Evolutionary conservation across 2,113 vertebrate species (phyloP).

Genomic region (Tamias sibiricus): DNA sequence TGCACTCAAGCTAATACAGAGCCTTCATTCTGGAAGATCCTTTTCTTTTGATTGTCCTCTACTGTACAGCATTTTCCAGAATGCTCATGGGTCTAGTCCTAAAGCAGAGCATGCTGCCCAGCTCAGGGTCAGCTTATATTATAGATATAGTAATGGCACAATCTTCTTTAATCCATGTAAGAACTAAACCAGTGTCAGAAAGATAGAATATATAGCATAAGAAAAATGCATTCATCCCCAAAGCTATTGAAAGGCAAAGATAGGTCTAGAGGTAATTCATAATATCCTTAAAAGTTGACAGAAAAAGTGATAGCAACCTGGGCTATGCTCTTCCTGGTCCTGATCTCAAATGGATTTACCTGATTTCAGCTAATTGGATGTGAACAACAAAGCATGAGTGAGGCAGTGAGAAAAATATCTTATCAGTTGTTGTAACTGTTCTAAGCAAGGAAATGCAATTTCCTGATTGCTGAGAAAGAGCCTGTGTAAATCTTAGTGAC

Average conservation of each 20-base stretch:
- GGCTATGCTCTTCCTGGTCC: background rate
- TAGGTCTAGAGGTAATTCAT: background rate
- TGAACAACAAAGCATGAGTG: background rate
- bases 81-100: conserved; percentile 39
- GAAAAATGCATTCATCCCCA: conserved; percentile 32
- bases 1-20: background rate
- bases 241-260: conserved; percentile 22
- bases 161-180: conserved; percentile 62
- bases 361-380: conserved; percentile 33
- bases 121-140: conserved; percentile 34
- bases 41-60: conserved; percentile 30
- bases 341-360: conserved; percentile 54
- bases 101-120: background rate
- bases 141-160: conserved; percentile 21
- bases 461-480: conserved; percentile 59
- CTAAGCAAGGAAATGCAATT: conserved; percentile 61
- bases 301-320: background rate
- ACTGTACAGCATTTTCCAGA: background rate
- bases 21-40: background rate
- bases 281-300: background rate
- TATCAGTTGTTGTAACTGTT: conserved; percentile 55
- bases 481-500: conserved; percentile 23
- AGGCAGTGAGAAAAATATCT: background rate
- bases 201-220: background rate
- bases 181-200: conserved; percentile 19